Percentiles rank a stretch among this genome's conserved stretches.
Conservation (phyloP, 2,113 vertebrate species). For the Oceanodroma tethys region DNA sequence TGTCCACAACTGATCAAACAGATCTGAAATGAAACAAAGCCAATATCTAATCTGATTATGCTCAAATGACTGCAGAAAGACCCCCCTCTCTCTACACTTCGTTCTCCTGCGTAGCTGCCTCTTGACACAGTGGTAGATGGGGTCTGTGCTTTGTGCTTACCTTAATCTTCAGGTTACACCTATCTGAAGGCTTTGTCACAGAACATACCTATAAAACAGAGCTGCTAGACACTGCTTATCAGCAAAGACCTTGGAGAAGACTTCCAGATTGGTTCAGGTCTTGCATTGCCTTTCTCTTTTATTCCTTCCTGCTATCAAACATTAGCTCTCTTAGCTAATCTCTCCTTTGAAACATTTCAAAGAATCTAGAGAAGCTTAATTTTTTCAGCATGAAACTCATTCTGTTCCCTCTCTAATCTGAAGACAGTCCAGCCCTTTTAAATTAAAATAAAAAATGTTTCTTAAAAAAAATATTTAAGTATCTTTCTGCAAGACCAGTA, state of each 20-base stretch:
- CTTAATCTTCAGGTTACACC: background rate
- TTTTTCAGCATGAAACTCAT: background rate
- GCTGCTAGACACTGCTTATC: background rate
- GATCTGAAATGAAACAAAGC: background rate
- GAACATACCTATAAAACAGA: background rate
- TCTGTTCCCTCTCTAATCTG: background rate
- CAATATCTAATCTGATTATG: background rate
- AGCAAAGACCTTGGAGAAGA: background rate
- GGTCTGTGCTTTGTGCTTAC: background rate
- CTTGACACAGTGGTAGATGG: background rate
- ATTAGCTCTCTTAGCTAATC: background rate
- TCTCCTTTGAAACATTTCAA: background rate
- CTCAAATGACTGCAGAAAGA: background rate
- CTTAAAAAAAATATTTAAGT: background rate
- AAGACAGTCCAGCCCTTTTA: background rate
- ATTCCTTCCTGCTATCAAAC: background rate
- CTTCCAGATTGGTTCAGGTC: background rate
- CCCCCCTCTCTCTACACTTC: rapidly evolving
- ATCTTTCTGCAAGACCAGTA: background rate
- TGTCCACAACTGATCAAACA: background rate
- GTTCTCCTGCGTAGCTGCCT: background rate
- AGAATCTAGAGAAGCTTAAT: background rate
- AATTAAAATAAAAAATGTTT: background rate
- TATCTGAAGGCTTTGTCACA: background rate
- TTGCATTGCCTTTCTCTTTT: background rate